Evolutionary conservation across 2,797 vertebrate genomes (phyloP).

Genomic region (Manis crassicaudata): DNA sequence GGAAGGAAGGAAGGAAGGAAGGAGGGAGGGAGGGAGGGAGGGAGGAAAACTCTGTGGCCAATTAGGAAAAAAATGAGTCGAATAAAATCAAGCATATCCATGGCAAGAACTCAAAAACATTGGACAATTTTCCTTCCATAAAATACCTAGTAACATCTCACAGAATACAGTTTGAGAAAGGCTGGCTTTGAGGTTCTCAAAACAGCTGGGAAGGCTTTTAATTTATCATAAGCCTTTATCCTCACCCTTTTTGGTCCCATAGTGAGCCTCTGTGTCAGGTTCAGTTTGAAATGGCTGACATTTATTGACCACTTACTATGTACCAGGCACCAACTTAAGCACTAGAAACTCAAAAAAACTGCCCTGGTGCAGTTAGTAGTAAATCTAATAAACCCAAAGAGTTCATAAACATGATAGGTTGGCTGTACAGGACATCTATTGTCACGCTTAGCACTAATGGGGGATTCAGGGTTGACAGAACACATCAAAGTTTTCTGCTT

Average conservation of each 20-base stretch:
- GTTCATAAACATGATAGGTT: neutral
- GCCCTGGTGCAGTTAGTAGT: neutral
- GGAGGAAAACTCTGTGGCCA: neutral
- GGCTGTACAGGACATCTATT: neutral
- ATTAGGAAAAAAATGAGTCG: slow-evolving; percentile 7
- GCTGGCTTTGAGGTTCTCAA: neutral
- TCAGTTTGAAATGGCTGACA: neutral
- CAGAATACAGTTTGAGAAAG: slow-evolving; percentile 21
- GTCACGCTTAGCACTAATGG: neutral
- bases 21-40: no score
- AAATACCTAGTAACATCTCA: slow-evolving; percentile 1
- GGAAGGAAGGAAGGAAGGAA: no score
- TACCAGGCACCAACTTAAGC: neutral
- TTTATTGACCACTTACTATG: neutral
- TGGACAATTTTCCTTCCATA: neutral
- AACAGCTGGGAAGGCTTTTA: neutral
- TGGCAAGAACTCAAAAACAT: neutral
- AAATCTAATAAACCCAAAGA: slow-evolving; percentile 10
- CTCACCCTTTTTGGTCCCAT: neutral
- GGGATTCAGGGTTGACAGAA: neutral
- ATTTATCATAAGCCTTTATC: slow-evolving; percentile 14
- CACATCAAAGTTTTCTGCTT: neutral
- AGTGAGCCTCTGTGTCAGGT: neutral
- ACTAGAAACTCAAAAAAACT: neutral
- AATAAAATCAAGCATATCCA: slow-evolving; percentile 5